Evolutionary conservation across 1,140 invertebrate species (phyloP).

Genomic region (Caenorhabditis tropicalis): DNA sequence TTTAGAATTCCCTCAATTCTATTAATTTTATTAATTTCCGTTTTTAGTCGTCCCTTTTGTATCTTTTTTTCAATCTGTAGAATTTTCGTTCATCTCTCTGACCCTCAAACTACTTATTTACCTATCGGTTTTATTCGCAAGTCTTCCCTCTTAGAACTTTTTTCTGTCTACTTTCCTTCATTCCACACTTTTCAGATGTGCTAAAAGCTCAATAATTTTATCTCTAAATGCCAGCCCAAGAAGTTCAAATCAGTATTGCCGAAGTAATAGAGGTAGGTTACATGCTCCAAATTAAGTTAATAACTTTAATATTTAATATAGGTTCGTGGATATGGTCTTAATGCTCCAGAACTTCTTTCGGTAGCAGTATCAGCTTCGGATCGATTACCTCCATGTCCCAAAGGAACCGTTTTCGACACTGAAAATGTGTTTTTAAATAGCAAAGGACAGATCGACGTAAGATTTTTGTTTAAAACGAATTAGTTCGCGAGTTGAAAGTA

Average conservation of each 20-base stretch:
- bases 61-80: background rate
- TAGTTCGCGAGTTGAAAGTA: no score
- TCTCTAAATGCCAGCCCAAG: constrained; percentile 12
- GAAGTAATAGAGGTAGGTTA: constrained; percentile 44
- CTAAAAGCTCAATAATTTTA: constrained; percentile 2
- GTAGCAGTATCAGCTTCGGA: constrained; percentile 44
- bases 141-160: background rate
- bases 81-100: background rate
- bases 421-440: constrained; percentile 47
- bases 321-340: constrained; percentile 46
- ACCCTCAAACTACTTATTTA: constrained; percentile 24
- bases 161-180: background rate
- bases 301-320: background rate
- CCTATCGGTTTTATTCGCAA: constrained; percentile 36
- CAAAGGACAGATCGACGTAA: constrained; percentile 25
- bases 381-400: constrained; percentile 42
- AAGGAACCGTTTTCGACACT: constrained; percentile 49
- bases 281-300: background rate
- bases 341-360: constrained; percentile 43
- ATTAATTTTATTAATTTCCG: background rate
- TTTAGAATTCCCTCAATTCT: background rate
- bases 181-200: constrained; percentile 6
- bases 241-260: constrained; percentile 51
- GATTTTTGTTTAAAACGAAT: background rate
- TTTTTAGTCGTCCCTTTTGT: background rate